These are phyloP conservation scores for Cyphomyrus plagiostoma DNA, from an alignment of 2,113 vertebrate species.

Conservation along the genomic window DNA sequence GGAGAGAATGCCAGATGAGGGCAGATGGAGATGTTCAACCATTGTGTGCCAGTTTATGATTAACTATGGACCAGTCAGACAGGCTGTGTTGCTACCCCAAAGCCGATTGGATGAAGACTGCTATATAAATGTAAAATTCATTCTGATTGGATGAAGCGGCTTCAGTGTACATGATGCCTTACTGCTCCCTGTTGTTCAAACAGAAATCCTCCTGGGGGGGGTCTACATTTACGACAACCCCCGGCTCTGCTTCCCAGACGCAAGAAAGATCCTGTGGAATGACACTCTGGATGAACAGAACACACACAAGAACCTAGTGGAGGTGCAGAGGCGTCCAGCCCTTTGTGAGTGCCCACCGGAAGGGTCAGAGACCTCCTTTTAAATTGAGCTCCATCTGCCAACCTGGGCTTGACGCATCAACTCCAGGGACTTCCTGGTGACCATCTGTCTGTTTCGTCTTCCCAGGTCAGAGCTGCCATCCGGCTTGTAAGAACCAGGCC, in stretches of 20 bases:
- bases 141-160: neutral
- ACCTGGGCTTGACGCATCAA: neutral
- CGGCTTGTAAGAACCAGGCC: slow-evolving; percentile 35
- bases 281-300: slow-evolving; percentile 65
- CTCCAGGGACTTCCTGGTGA: neutral
- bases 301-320: slow-evolving; percentile 13
- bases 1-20: neutral
- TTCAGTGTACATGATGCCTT: neutral
- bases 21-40: neutral
- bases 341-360: slow-evolving; percentile 45
- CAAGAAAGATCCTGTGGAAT: slow-evolving; percentile 64
- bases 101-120: neutral
- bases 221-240: slow-evolving; percentile 75
- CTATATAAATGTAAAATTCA: neutral
- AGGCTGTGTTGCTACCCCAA: neutral
- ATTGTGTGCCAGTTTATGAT: neutral
- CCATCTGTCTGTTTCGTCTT: neutral
- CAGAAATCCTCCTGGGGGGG: slow-evolving; percentile 86
- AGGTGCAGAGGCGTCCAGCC: slow-evolving; percentile 42
- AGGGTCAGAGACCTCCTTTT: neutral
- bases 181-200: neutral
- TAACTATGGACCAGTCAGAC: neutral
- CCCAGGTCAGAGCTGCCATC: slow-evolving; percentile 52
- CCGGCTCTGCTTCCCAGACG: slow-evolving; percentile 82
- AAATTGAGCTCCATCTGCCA: neutral